phyloP scores from a whole-genome alignment of 2,797 vertebrate species.

The Cynodonichthys magdalenae region DNA sequence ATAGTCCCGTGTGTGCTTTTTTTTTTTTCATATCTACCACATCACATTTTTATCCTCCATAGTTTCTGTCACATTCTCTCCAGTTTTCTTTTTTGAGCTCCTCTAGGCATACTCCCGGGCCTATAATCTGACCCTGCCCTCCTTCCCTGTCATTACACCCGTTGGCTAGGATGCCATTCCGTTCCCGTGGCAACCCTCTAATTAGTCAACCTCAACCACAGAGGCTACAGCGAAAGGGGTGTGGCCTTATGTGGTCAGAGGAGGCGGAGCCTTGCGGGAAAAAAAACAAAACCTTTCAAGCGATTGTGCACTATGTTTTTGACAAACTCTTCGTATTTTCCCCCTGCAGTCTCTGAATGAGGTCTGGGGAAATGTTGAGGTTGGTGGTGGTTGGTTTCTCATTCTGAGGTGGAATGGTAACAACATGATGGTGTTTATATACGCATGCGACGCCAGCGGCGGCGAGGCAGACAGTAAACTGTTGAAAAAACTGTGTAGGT shows the following conservation, averaged over 20 bases:
- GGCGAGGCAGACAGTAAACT: slow-evolving; percentile 46
- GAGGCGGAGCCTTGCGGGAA: slow-evolving; percentile 49
- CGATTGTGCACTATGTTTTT: slow-evolving; percentile 68
- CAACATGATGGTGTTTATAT: slow-evolving; percentile 52
- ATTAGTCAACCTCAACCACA: slow-evolving; percentile 77
- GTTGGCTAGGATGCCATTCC: slow-evolving; percentile 78
- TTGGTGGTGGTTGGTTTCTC: slow-evolving; percentile 37
- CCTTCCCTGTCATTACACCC: slow-evolving; percentile 82
- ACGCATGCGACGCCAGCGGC: slow-evolving; percentile 31
- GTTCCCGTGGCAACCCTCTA: slow-evolving; percentile 83
- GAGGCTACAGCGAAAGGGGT: slow-evolving; percentile 49
- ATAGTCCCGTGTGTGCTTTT: neutral
- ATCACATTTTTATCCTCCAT: slow-evolving; percentile 48
- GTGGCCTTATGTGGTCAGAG: slow-evolving; percentile 62
- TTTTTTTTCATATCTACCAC: neutral
- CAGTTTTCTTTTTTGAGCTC: slow-evolving; percentile 67
- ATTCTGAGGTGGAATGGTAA: slow-evolving; percentile 54
- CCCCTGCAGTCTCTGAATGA: slow-evolving; percentile 43
- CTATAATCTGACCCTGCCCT: slow-evolving; percentile 84
- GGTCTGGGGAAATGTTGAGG: slow-evolving; percentile 62
- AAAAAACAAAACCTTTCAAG: slow-evolving; percentile 61
- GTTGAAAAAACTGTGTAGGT: slow-evolving; percentile 56
- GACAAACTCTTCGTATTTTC: slow-evolving; percentile 62
- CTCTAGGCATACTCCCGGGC: slow-evolving; percentile 62
- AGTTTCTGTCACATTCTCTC: slow-evolving; percentile 41